Conservation (phyloP, 23 tunicate species). For the Trididemnum nubilum region DNA sequence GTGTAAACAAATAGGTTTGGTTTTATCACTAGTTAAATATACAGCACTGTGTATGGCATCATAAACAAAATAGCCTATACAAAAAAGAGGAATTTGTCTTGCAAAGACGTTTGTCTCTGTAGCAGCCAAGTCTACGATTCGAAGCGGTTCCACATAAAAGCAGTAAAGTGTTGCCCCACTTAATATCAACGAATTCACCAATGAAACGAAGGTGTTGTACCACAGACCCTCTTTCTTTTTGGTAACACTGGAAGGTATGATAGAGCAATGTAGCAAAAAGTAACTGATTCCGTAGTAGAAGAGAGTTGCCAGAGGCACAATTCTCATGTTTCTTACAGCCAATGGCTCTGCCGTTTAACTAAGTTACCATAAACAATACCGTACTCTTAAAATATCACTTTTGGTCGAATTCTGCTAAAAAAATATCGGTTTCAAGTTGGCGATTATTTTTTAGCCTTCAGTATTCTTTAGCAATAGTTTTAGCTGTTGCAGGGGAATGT, state of each 20-base stretch:
- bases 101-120: conserved; percentile 3
- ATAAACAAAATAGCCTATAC: conserved; percentile 10
- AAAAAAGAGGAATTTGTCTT: background rate
- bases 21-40: background rate
- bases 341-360: too few species aligned
- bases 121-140: background rate
- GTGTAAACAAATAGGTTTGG: conserved; percentile 12
- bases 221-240: background rate
- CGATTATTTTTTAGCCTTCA: too few species aligned
- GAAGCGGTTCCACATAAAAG: background rate
- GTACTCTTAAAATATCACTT: too few species aligned
- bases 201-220: conserved; percentile 2
- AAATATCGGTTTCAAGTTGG: too few species aligned
- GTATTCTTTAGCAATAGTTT: too few species aligned
- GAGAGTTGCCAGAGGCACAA: too few species aligned
- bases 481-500: too few species aligned
- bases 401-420: too few species aligned
- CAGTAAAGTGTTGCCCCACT: background rate
- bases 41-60: background rate
- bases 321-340: too few species aligned
- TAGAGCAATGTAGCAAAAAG: background rate
- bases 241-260: background rate
- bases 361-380: too few species aligned
- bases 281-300: background rate
- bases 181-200: background rate